phyloP scores from a whole-genome alignment of 1,140 invertebrate species.

The Pseudomyrmex cubaensis region DNA sequence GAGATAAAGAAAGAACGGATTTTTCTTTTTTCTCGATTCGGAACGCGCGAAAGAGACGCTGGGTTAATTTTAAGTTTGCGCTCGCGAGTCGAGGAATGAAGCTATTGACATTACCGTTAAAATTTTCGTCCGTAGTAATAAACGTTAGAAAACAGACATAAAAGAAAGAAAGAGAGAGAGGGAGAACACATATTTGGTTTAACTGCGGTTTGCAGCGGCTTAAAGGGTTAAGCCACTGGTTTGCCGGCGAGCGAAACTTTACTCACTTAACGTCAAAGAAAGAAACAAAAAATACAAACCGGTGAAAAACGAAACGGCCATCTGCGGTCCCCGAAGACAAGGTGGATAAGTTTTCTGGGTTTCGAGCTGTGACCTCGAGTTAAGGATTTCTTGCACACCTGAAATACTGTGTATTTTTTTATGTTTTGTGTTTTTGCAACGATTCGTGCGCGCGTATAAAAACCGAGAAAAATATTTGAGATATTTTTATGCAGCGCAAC shows the following conservation, averaged over 20 bases:
- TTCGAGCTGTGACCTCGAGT: neutral
- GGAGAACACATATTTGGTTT: constrained; percentile 13
- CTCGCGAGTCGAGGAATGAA: neutral
- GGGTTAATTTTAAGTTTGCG: constrained; percentile 42
- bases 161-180: neutral
- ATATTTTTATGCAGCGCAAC: too few species aligned
- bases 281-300: constrained; percentile 18
- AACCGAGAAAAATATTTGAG: neutral
- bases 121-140: constrained; percentile 22
- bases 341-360: constrained; percentile 10
- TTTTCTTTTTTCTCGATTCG: constrained; percentile 2
- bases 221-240: constrained; percentile 44
- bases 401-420: neutral
- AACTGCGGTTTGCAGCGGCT: constrained; percentile 10
- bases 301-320: constrained; percentile 4
- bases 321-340: constrained; percentile 12
- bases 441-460: neutral
- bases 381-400: neutral
- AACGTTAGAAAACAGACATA: constrained; percentile 13
- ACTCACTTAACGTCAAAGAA: constrained; percentile 42
- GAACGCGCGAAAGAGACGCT: constrained; percentile 1
- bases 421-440: neutral
- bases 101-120: constrained; percentile 14
- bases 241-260: constrained; percentile 14
- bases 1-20: neutral